These are phyloP conservation scores for Apotomis turbidana DNA, from an alignment of 2,888 invertebrate genomes.

Conservation along the genomic window DNA sequence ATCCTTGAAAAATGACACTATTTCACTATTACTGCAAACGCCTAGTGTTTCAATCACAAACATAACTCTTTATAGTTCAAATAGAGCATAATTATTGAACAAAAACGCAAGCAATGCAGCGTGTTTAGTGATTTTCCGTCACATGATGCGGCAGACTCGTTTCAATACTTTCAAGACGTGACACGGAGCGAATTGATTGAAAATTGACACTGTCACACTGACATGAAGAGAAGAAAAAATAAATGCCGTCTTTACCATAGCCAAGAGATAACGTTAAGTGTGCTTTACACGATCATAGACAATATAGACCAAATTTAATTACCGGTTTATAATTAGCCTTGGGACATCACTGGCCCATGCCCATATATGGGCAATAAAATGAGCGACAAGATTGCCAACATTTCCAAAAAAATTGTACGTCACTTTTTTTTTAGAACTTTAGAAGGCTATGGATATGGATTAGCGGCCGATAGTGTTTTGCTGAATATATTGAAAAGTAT, in stretches of 20 bases:
- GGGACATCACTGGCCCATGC: conserved; percentile 44
- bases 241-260: conserved; percentile 22
- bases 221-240: conserved; percentile 15
- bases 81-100: conserved; percentile 47
- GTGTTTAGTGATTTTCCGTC: conserved; percentile 51
- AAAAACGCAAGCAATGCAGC: conserved; percentile 40
- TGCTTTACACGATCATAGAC: neutral
- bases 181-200: conserved; percentile 42
- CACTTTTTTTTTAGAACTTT: conserved; percentile 74
- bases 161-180: conserved; percentile 45
- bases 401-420: conserved; percentile 63
- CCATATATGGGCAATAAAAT: conserved; percentile 71
- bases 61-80: conserved; percentile 53
- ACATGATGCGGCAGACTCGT: conserved; percentile 51
- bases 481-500: conserved; percentile 70
- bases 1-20: conserved; percentile 51
- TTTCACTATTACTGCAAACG: conserved; percentile 49
- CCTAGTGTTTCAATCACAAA: conserved; percentile 47
- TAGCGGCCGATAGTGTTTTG: conserved; percentile 79
- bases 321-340: conserved; percentile 4
- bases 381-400: conserved; percentile 59
- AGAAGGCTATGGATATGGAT: conserved; percentile 66
- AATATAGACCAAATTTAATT: neutral
- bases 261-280: neutral
- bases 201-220: conserved; percentile 40